Percentiles rank a stretch among this genome's conserved stretches.
These are phyloP conservation scores for Bhutanitis thaidina DNA, from an alignment of 2,888 invertebrate species.

Conservation along the genomic window DNA sequence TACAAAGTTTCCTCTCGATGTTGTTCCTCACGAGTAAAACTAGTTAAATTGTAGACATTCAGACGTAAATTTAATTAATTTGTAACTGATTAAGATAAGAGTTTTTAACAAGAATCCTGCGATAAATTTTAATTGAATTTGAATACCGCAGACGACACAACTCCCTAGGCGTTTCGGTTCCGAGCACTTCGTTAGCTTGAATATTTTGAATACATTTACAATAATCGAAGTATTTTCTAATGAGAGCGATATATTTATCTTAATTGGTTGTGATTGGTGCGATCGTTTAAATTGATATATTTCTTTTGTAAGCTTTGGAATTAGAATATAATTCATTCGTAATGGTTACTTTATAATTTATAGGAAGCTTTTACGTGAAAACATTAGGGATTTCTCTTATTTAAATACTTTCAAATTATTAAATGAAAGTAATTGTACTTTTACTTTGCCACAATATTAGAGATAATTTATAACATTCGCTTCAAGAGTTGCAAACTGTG, in stretches of 20 bases:
- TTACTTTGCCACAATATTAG: too few species aligned
- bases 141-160: constrained; percentile 14
- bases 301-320: neutral
- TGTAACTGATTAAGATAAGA: constrained; percentile 12
- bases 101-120: constrained; percentile 11
- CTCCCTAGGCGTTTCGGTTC: constrained; percentile 7
- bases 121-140: constrained; percentile 17
- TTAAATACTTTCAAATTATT: too few species aligned
- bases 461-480: too few species aligned
- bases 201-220: constrained; percentile 19
- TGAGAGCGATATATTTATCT: constrained; percentile 13
- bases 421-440: too few species aligned
- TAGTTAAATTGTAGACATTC: neutral
- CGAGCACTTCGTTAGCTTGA: constrained; percentile 17
- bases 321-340: too few species aligned
- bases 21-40: too few species aligned
- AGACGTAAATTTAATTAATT: constrained; percentile 2
- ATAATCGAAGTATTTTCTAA: constrained; percentile 13
- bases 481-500: too few species aligned
- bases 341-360: too few species aligned
- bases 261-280: constrained; percentile 15
- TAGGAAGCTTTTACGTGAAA: too few species aligned
- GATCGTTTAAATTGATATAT: constrained; percentile 13
- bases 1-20: too few species aligned
- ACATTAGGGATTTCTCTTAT: too few species aligned